Conservation (phyloP, 1,140 invertebrate species). For the Drosophila neocordata region DNA sequence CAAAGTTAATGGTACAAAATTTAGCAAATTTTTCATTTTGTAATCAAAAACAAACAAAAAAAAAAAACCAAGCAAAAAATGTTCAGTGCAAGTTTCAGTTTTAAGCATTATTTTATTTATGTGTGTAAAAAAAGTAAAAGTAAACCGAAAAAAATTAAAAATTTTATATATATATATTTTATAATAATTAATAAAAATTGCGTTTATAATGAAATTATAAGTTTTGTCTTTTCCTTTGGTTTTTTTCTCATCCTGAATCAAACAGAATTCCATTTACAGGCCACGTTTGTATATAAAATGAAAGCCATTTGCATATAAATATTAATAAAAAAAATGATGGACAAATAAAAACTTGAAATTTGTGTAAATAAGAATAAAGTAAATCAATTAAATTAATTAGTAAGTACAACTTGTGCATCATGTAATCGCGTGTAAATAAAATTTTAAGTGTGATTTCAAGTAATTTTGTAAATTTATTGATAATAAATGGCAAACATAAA, state of each 20-base stretch:
- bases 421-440: constrained; percentile 70
- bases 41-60: constrained; percentile 34
- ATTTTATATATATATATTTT: constrained; percentile 69
- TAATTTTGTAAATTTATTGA: constrained; percentile 71
- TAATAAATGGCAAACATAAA: constrained; percentile 47
- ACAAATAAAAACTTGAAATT: constrained; percentile 22
- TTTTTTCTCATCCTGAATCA: not conserved
- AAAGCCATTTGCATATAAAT: constrained; percentile 27
- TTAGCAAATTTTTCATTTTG: constrained; percentile 75
- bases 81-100: constrained; percentile 78
- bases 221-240: constrained; percentile 30
- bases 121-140: constrained; percentile 64
- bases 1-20: constrained; percentile 50
- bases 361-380: constrained; percentile 58
- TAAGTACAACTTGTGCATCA: constrained; percentile 45
- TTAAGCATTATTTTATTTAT: constrained; percentile 79
- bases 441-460: constrained; percentile 47
- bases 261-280: constrained; percentile 22
- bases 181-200: constrained; percentile 81
- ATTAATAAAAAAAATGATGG: constrained; percentile 9
- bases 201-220: constrained; percentile 59
- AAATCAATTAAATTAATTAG: constrained; percentile 44
- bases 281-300: constrained; percentile 51
- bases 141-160: constrained; percentile 18
- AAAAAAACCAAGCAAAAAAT: constrained; percentile 45